Percentiles rank a stretch among this genome's conserved stretches.
Evolutionary conservation across 2,797 vertebrate genomes (phyloP).

Genomic region (Anguilla megastoma): DNA sequence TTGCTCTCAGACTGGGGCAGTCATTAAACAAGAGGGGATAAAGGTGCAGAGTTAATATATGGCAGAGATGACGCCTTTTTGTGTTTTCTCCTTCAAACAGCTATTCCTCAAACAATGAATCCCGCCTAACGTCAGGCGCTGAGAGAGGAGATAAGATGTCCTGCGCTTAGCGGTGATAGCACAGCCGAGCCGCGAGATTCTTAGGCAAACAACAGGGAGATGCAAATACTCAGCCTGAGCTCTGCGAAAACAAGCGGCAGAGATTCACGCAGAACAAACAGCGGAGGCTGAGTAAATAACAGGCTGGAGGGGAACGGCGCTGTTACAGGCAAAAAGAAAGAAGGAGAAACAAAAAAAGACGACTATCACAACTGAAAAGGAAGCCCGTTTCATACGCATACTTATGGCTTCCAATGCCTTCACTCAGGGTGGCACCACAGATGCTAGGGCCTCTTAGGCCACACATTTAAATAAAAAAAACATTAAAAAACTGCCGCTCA

Average conservation of each 20-base stretch:
- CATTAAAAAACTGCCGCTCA: background rate
- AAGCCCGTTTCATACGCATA: background rate
- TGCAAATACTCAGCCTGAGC: slow-evolving; percentile 8
- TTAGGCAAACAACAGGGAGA: slow-evolving; percentile 5
- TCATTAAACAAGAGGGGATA: background rate
- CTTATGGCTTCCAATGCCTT: background rate
- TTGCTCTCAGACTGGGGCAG: background rate
- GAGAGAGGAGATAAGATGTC: slow-evolving; percentile 11
- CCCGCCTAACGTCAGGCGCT: background rate
- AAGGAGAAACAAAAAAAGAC: background rate
- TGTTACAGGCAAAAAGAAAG: background rate
- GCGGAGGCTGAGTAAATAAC: slow-evolving; percentile 4
- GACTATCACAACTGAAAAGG: background rate
- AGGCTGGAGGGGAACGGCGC: background rate
- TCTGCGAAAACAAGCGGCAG: background rate
- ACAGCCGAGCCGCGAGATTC: background rate
- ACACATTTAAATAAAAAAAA: background rate
- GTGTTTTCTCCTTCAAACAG: background rate
- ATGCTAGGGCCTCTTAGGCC: background rate
- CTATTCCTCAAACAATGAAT: background rate
- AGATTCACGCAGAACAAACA: background rate
- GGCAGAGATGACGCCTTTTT: background rate
- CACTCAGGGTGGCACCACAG: background rate
- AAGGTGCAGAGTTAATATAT: background rate
- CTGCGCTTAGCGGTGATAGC: background rate